A percentile compares a stretch with the other conserved stretches of the same genome.
Conservation (phyloP, 1,140 invertebrate genomes). For the Plutomurus gul region DNA sequence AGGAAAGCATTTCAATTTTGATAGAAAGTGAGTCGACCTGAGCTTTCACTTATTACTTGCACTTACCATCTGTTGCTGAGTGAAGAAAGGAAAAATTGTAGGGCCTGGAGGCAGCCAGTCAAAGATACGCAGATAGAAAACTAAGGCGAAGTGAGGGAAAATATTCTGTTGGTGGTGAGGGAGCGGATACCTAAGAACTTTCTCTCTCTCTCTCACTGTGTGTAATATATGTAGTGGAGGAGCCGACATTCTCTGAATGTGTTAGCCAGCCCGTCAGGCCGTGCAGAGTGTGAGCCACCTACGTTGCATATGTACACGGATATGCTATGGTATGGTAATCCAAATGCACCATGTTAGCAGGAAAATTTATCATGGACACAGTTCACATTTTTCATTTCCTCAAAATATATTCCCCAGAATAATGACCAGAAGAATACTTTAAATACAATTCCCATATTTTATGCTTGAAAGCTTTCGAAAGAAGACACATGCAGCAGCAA, state of each 20-base stretch:
- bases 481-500: slow-evolving; percentile 24
- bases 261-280: too few species aligned
- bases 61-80: slow-evolving; percentile 37
- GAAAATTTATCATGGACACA: slow-evolving; percentile 34
- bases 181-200: too few species aligned
- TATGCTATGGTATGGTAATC: neutral
- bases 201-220: too few species aligned
- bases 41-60: slow-evolving; percentile 26
- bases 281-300: too few species aligned
- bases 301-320: neutral
- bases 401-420: neutral
- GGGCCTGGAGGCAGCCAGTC: neutral
- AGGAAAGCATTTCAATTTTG: slow-evolving; percentile 25
- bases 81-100: neutral
- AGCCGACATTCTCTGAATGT: too few species aligned
- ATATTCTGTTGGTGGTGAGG: too few species aligned
- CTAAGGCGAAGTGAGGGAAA: too few species aligned
- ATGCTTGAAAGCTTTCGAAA: slow-evolving; percentile 14
- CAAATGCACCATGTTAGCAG: neutral
- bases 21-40: slow-evolving; percentile 20
- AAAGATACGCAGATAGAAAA: too few species aligned
- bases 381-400: slow-evolving; percentile 22
- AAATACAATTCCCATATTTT: slow-evolving; percentile 40
- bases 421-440: slow-evolving; percentile 22
- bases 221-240: too few species aligned